Percentiles rank a stretch among this genome's conserved stretches.
Evolutionary conservation across 35 echinoderm and acorn worm genomes (phyloP).

Genomic region (Lytechinus variegatus): DNA sequence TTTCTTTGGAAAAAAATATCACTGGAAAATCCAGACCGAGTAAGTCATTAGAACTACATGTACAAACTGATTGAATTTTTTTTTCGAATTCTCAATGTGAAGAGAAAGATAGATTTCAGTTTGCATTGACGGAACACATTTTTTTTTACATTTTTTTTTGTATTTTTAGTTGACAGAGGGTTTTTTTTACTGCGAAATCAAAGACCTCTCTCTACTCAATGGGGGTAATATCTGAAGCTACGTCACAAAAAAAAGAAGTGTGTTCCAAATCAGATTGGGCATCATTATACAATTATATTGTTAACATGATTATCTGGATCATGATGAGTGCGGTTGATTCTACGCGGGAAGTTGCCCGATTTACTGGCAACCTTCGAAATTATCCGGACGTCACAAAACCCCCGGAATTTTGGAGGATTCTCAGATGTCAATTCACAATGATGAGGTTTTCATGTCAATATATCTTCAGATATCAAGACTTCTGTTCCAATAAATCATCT

Average conservation of each 20-base stretch:
- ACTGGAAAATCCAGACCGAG: no score
- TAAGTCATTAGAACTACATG: no score
- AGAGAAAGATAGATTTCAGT: no score
- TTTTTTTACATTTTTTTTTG: no score
- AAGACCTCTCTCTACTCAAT: neutral
- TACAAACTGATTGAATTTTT: no score
- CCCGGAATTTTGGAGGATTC: neutral
- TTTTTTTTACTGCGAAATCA: neutral
- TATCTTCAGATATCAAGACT: neutral
- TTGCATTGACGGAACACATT: no score
- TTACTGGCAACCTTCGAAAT: neutral
- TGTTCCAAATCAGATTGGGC: neutral
- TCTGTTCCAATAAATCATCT: constrained; percentile 4
- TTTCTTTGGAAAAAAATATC: no score
- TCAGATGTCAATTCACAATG: neutral
- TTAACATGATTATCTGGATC: neutral
- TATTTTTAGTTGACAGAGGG: no score
- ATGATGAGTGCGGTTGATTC: neutral
- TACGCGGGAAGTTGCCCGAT: neutral
- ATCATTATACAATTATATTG: neutral
- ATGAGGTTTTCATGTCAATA: neutral
- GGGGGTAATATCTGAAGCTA: neutral
- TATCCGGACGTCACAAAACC: neutral
- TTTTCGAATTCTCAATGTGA: no score
- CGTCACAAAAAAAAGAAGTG: neutral